phyloP scores from a whole-genome alignment of 2,888 invertebrate genomes.

The Megaustenia siamemsis region DNA sequence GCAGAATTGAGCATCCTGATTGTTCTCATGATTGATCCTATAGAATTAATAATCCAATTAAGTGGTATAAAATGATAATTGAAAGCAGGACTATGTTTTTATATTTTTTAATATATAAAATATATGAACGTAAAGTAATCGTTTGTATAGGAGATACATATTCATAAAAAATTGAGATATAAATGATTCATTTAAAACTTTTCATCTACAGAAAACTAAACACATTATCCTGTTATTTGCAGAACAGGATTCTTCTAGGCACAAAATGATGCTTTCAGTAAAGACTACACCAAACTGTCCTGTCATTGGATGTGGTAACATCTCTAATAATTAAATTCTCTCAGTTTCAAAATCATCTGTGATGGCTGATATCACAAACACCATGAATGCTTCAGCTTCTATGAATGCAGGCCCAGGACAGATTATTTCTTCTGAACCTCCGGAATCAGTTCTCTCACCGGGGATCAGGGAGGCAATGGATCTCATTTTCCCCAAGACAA shows the following conservation, averaged over 20 bases:
- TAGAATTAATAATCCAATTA: no score
- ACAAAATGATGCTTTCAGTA: not conserved
- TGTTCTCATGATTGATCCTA: no score
- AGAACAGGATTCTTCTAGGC: not conserved
- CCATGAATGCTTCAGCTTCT: not conserved
- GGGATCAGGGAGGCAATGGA: constrained; percentile 49
- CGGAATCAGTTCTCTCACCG: constrained; percentile 39
- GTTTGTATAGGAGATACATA: no score
- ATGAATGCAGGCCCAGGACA: constrained; percentile 1
- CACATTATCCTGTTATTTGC: no score
- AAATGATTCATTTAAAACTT: not conserved
- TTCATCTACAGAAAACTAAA: not conserved
- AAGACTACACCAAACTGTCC: not conserved
- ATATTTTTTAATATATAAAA: no score
- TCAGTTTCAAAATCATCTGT: not conserved
- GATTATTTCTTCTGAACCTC: constrained; percentile 8
- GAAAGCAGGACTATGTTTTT: no score
- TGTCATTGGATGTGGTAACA: not conserved
- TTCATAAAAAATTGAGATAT: no score
- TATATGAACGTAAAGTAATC: no score
- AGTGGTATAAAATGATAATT: no score
- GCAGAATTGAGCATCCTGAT: no score
- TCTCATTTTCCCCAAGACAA: constrained; percentile 35
- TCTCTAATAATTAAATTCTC: not conserved
- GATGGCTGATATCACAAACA: constrained; percentile 48